Percentiles rank a stretch among this genome's conserved stretches.
These are phyloP conservation scores for Chloroclystis v-ata DNA, from an alignment of 2,888 invertebrate species.

Conservation along the genomic window DNA sequence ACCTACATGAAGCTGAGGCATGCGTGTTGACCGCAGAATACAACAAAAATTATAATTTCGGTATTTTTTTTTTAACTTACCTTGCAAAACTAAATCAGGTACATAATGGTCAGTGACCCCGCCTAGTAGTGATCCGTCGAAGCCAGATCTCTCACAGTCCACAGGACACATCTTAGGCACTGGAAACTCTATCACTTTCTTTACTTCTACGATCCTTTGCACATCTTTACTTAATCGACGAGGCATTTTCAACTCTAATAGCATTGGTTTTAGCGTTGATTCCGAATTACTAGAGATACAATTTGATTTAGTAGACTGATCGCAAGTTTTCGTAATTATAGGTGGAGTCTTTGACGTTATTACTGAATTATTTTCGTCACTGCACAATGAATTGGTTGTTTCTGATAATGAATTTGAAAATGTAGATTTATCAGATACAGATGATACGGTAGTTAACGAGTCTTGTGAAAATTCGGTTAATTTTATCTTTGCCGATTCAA, in stretches of 20 bases:
- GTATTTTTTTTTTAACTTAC: too few relatives aligned
- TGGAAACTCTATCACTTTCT: slow-evolving; percentile 76
- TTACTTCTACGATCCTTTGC: slow-evolving; percentile 46
- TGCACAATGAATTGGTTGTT: neutral
- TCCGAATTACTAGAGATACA: slow-evolving; percentile 1
- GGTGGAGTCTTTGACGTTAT: slow-evolving; percentile 1
- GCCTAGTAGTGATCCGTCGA: slow-evolving; percentile 79
- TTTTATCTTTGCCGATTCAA: neutral
- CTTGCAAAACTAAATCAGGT: slow-evolving; percentile 87
- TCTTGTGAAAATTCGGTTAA: neutral
- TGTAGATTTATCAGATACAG: neutral
- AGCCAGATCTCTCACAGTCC: slow-evolving; percentile 55
- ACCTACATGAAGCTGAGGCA: too few relatives aligned
- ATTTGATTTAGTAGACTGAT: neutral
- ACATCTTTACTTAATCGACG: slow-evolving; percentile 30
- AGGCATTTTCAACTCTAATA: slow-evolving; percentile 26
- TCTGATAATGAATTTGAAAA: neutral
- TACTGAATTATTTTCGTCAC: neutral
- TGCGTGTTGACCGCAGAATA: too few relatives aligned
- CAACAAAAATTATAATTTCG: too few relatives aligned
- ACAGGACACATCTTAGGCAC: slow-evolving; percentile 56
- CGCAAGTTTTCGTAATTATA: neutral
- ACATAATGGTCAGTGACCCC: slow-evolving; percentile 82
- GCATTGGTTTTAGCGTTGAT: slow-evolving; percentile 16
- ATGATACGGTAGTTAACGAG: slow-evolving; percentile 6